Percentiles rank a stretch among this genome's conserved stretches.
These are phyloP conservation scores for Hydropsyche betteni DNA, from an alignment of 2,888 invertebrate genomes.

Conservation along the genomic window DNA sequence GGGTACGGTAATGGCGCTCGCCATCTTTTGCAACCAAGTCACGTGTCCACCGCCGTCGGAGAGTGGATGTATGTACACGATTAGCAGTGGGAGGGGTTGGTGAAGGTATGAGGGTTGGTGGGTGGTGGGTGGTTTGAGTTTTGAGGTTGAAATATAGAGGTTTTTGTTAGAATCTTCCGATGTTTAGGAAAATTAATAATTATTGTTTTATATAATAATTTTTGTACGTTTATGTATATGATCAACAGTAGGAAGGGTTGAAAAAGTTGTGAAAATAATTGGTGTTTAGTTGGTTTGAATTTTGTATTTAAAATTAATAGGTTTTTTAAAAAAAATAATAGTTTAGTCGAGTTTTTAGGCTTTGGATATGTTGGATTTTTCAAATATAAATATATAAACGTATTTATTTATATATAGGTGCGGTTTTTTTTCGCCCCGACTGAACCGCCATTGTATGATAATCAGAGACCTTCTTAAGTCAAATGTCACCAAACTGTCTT, in stretches of 20 bases:
- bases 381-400: neutral
- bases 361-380: too few species aligned
- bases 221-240: too few species aligned
- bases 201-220: too few species aligned
- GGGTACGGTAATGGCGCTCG: conserved; percentile 47
- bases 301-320: too few species aligned
- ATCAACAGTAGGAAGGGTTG: too few species aligned
- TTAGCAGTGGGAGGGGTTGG: conserved; percentile 46
- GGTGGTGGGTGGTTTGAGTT: neutral
- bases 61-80: conserved; percentile 52
- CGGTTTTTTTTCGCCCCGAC: conserved; percentile 37
- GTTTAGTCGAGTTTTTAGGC: too few species aligned
- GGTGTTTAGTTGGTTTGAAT: too few species aligned
- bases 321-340: too few species aligned
- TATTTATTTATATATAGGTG: conserved; percentile 14
- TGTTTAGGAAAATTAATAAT: too few species aligned
- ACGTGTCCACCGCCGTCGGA: conserved; percentile 51
- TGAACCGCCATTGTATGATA: conserved; percentile 51
- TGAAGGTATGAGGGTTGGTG: neutral
- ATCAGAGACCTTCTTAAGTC: conserved; percentile 50
- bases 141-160: too few species aligned
- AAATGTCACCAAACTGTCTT: conserved; percentile 51
- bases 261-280: too few species aligned
- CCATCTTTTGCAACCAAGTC: conserved; percentile 54
- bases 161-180: too few species aligned